Evolutionary conservation across 2,113 vertebrate species (phyloP).

Genomic region (Parus major): DNA sequence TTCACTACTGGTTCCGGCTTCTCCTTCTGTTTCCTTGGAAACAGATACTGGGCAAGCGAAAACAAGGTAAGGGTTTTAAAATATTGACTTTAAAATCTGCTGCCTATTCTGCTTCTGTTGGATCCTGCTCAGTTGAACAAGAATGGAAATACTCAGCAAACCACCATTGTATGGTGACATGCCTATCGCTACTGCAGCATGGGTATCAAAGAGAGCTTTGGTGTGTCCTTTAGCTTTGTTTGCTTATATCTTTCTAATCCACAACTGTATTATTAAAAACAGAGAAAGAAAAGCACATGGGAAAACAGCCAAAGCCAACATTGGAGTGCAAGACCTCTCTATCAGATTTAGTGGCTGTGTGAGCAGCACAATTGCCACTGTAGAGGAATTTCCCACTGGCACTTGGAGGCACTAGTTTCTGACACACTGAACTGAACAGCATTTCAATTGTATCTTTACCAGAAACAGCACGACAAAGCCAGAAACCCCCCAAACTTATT

Average conservation of each 20-base stretch:
- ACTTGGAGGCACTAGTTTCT: not conserved
- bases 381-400: not conserved
- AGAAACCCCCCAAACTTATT: not conserved
- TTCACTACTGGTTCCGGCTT: not conserved
- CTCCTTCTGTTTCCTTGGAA: constrained; percentile 56
- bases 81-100: constrained; percentile 23
- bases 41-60: not conserved
- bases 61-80: constrained; percentile 28
- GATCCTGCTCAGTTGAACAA: not conserved
- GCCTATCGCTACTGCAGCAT: rapidly evolving
- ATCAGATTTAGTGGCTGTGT: not conserved
- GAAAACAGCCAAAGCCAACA: not conserved
- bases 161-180: not conserved
- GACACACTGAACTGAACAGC: not conserved
- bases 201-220: not conserved
- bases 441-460: not conserved
- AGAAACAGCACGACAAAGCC: not conserved
- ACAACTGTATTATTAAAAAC: not conserved
- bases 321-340: not conserved
- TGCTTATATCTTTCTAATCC: not conserved
- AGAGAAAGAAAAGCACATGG: not conserved
- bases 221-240: not conserved
- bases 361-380: not conserved
- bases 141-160: not conserved
- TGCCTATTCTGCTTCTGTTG: not conserved